These are phyloP conservation scores for Mola mola DNA, from an alignment of 2,113 vertebrate species.

Conservation along the genomic window DNA sequence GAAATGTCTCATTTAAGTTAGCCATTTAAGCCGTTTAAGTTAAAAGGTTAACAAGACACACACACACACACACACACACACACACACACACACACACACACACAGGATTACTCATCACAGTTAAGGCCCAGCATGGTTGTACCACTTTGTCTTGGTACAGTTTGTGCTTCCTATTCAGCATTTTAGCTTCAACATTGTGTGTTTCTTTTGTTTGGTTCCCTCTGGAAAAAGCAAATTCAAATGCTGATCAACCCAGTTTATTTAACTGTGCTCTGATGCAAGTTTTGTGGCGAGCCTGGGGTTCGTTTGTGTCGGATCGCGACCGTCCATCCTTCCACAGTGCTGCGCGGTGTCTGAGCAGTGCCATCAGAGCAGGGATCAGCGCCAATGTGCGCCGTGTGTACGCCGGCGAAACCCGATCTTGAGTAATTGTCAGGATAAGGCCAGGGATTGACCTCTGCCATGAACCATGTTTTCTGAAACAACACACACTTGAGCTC, in stretches of 20 bases:
- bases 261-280: constrained; percentile 16
- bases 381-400: constrained; percentile 48
- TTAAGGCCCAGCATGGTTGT: not conserved
- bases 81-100: not conserved
- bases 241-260: not conserved
- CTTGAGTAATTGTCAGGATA: constrained; percentile 74
- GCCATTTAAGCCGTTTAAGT: constrained; percentile 19
- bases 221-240: not conserved
- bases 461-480: constrained; percentile 74
- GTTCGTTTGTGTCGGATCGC: constrained; percentile 47
- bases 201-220: not conserved
- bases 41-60: constrained; percentile 22
- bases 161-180: not conserved
- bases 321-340: constrained; percentile 8
- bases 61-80: not conserved
- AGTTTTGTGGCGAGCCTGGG: constrained; percentile 5
- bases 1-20: too few species aligned
- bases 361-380: constrained; percentile 57
- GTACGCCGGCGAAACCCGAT: constrained; percentile 70
- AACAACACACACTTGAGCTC: constrained; percentile 70
- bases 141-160: too few species aligned
- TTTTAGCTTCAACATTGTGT: not conserved
- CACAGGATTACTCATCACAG: not conserved
- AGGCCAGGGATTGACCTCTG: constrained; percentile 75
- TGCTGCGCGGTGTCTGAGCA: constrained; percentile 21